These are phyloP conservation scores for Eupristina koningsbergeri DNA, from an alignment of 1,140 invertebrate species.

Conservation along the genomic window DNA sequence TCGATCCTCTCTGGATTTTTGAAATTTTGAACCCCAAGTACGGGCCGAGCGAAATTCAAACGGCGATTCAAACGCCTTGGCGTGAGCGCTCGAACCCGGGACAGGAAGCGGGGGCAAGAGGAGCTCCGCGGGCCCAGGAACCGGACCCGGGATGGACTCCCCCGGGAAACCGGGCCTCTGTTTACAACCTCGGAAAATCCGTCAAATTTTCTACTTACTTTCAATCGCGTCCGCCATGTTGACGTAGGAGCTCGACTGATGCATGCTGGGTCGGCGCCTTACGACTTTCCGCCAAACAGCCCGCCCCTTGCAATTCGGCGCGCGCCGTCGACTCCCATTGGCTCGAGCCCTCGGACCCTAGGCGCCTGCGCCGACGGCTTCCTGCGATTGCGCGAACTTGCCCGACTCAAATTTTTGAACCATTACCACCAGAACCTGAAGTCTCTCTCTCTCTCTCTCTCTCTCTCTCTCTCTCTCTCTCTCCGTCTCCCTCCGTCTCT, in stretches of 20 bases:
- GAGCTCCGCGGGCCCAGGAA: background rate
- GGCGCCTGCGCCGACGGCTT: background rate
- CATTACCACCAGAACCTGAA: too few relatives aligned
- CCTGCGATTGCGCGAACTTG: conserved; percentile 16
- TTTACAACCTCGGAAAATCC: background rate
- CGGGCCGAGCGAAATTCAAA: conserved; percentile 63
- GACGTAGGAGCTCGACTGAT: conserved; percentile 70
- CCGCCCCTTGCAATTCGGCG: conserved; percentile 48
- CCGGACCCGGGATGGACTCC: background rate
- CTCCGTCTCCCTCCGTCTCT: too few relatives aligned
- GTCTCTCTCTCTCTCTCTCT: background rate
- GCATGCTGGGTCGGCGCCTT: conserved; percentile 64
- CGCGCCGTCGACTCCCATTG: conserved; percentile 32
- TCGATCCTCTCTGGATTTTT: conserved; percentile 69
- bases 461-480: background rate
- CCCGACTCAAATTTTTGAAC: conserved; percentile 3
- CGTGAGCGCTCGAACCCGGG: background rate
- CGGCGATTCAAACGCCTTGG: background rate
- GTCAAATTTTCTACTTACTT: conserved; percentile 76
- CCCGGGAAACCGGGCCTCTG: background rate
- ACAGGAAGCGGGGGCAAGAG: background rate
- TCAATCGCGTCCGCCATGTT: conserved; percentile 85
- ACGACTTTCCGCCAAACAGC: conserved; percentile 58
- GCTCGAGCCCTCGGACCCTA: conserved; percentile 41
- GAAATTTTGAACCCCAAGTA: conserved; percentile 71